phyloP scores from a whole-genome alignment of 2,113 vertebrate genomes.

The Eira barbara region DNA sequence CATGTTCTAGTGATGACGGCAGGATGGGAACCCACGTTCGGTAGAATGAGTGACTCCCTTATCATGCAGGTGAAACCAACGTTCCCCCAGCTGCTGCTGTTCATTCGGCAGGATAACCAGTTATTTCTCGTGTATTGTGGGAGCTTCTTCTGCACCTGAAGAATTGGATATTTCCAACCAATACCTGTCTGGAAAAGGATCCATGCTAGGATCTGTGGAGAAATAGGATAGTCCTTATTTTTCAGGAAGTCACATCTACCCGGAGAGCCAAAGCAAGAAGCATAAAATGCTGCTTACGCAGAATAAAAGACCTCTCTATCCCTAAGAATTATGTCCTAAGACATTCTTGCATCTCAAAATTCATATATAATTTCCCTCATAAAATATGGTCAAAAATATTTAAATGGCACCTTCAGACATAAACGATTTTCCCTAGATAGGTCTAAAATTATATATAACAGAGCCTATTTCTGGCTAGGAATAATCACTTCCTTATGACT shows the following conservation, averaged over 20 bases:
- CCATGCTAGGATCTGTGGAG: not conserved
- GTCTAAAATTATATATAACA: not conserved
- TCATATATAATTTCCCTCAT: not conserved
- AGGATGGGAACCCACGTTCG: not conserved
- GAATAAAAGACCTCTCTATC: not conserved
- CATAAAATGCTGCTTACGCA: not conserved
- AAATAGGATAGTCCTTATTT: not conserved
- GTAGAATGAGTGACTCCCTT: not conserved
- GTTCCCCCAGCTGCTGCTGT: not conserved
- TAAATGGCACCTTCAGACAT: not conserved
- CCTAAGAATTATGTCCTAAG: not conserved
- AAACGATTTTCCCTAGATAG: not conserved
- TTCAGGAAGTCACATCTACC: not conserved
- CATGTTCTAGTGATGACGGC: not conserved
- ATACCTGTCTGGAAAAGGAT: not conserved
- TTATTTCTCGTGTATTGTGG: not conserved
- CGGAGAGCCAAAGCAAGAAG: not conserved
- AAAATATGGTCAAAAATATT: not conserved
- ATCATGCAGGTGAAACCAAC: not conserved
- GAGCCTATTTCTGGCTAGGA: not conserved
- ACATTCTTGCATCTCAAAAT: not conserved
- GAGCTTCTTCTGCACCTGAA: not conserved
- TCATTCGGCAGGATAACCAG: not conserved
- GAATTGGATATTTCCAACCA: not conserved
- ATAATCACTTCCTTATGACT: not conserved